These are phyloP conservation scores for Parelbella ahira DNA, from an alignment of 2,888 invertebrate species.

Conservation along the genomic window DNA sequence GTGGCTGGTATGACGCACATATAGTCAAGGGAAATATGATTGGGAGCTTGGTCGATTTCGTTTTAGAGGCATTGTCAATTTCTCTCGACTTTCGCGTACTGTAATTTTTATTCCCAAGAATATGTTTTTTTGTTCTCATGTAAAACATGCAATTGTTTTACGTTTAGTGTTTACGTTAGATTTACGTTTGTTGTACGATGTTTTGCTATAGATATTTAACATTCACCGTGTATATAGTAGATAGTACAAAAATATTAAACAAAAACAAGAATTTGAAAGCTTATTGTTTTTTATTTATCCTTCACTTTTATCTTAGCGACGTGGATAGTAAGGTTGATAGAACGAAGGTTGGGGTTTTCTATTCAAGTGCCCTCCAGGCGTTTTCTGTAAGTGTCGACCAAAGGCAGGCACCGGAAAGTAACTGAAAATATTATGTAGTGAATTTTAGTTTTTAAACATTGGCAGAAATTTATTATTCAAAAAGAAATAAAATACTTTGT, in stretches of 20 bases:
- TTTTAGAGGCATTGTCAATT: too few relatives aligned
- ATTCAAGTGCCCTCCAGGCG: conserved; percentile 34
- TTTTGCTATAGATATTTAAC: conserved; percentile 71
- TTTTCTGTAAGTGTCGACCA: conserved; percentile 54
- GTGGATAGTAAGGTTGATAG: too few relatives aligned
- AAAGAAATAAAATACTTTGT: too few relatives aligned
- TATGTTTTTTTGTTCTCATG: conserved; percentile 24
- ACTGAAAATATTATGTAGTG: too few relatives aligned
- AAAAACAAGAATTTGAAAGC: conserved; percentile 44
- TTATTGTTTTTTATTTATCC: conserved; percentile 35
- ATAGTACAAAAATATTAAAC: conserved; percentile 79
- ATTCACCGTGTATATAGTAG: conserved; percentile 75
- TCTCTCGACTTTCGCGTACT: too few relatives aligned
- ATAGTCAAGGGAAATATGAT: too few relatives aligned
- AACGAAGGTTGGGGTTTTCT: too few relatives aligned
- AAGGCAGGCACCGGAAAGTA: conserved; percentile 53
- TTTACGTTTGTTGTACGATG: conserved; percentile 65
- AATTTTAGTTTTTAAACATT: too few relatives aligned
- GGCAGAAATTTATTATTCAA: too few relatives aligned
- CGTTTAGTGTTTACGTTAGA: conserved; percentile 52
- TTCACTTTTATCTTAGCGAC: too few relatives aligned
- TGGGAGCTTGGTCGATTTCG: too few relatives aligned
- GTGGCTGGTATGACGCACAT: too few relatives aligned
- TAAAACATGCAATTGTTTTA: conserved; percentile 26
- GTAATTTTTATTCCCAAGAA: conserved; percentile 10